A percentile compares a stretch with the other conserved stretches of the same genome.
Conservation (phyloP, 1,140 invertebrate genomes). For the Zaprionus africanus region DNA sequence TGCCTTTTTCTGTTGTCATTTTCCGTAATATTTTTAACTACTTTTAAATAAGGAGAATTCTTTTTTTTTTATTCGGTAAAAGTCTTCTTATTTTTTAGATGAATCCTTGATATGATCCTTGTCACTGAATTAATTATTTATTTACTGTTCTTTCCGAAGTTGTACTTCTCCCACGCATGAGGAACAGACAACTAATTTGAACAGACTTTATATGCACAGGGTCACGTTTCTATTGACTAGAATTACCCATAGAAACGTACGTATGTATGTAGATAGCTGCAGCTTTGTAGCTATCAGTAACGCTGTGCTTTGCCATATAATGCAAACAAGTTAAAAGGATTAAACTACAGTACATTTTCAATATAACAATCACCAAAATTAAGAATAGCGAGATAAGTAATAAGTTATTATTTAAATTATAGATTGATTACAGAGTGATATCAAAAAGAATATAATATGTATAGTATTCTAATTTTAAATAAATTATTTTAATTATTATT, state of each 20-base stretch:
- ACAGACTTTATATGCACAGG: constrained; percentile 7
- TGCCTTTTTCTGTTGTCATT: constrained; percentile 35
- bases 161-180: constrained; percentile 1
- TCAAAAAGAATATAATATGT: too few species aligned
- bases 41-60: background rate
- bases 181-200: constrained; percentile 31
- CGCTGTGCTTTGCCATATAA: constrained; percentile 42
- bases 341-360: constrained; percentile 17
- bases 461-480: too few species aligned
- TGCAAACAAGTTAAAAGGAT: constrained; percentile 59
- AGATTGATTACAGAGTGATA: too few species aligned
- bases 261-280: constrained; percentile 1
- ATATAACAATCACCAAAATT: background rate
- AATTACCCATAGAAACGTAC: constrained; percentile 13
- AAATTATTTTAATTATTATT: too few species aligned
- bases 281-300: constrained; percentile 48
- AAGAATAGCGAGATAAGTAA: too few species aligned
- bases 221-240: constrained; percentile 14
- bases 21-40: background rate
- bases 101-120: background rate
- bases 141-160: constrained; percentile 5
- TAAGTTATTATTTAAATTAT: too few species aligned
- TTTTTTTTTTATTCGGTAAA: background rate
- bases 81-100: background rate
- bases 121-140: background rate